Base-by-base conservation (phyloP, 2,888 invertebrate genomes). In the Parascotia fuliginaria region DNA sequence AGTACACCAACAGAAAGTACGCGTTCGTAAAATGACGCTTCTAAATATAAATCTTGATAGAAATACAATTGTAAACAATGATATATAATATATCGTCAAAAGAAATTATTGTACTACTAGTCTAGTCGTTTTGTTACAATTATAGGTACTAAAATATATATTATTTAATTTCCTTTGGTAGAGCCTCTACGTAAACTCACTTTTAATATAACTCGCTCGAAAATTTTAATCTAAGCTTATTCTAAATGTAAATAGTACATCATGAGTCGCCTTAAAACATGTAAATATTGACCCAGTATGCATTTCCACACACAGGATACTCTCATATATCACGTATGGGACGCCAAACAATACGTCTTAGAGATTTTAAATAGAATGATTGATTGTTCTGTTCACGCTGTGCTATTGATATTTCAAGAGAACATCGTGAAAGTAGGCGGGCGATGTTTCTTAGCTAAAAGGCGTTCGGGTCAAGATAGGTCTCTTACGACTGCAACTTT, bases 281-380 rank as follows among this genome's bases (percentile, higher is more conserved):
- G 38, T 51, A 37, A 45, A 57, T 42, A 22, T 46, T 38, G 27
- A 48, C 28, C 38, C 28, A 40, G 34, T 46, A 46, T 46, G 28
- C 34, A 28, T 43, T 12, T 32, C 40, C 49, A 28, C 16, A 19
- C 15, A 27, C 9, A 55, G 3, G 28, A 51, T 53, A 41, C 44
- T 36, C 40, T 12, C 33, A 4, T n/a, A 32, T n/a, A 44, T 48
- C 34, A 47, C 42, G 33, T 39, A 43, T 22, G 9, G 9, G 12
- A 12, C 15, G 7, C 14, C 11, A 31, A 55, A 52, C 50, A 48
- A 67, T 50, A 39, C 40, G 27, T 53, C 46, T 45, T 43, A 38
- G 34, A 16, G 48, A 39, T 58, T 16, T 42, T 34, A 65, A 65
- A 61, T 58, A 69, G 50, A 65, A 61, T 58, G 66, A 61, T 60